Evolutionary conservation across 2,113 vertebrate genomes (phyloP), one percentile per base, ranked within the genome.

Genomic region (Gila orcuttii): DNA sequence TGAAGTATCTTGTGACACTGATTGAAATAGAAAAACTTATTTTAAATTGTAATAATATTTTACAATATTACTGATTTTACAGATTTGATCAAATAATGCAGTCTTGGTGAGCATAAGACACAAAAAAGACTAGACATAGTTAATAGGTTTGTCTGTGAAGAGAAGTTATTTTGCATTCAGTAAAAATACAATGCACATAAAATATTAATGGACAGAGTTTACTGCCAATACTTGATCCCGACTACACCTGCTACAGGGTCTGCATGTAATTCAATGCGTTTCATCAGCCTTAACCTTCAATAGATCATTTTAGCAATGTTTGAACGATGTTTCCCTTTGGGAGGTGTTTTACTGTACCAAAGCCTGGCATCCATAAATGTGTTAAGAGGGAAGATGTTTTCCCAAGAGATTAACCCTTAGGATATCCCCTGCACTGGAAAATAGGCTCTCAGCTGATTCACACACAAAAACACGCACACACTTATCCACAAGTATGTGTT

Each of bases 361-460:
- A 47, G 15, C 15, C 42, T 60, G 60, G 23, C 69, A 85, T 64
- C 36, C 60, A 69, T 59, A 69, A 64, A 87, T 57, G 83, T 60
- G 39, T 87, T 79, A 86, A 89, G 90, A 87, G 88, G 89, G 85
- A 91, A 91, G 88, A 90, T 91, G 92, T 93, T 91, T 87, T 92
- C 87, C n/a, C 73, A 90, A 90, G 90, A 92, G 90, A 91, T 89
- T 87, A 89, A 87, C 77, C 80, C 82, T 83, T 86, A 79, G 85
- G 93, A 92, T 88, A 88, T 93, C 86, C 85, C 80, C 76, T 66
- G 87, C 87, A 90, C 89, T 92, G 92, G 91, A 94, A 94, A 94
- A 94, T 91, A 85, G 90, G 89, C 86, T 88, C 88, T 93, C 93
- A 93, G 93, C 93, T 95, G 92, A 93, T 94, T 91, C 69, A 23